Evolutionary conservation across 1,140 invertebrate species (phyloP).

Genomic region (Drosophila dunni): DNA sequence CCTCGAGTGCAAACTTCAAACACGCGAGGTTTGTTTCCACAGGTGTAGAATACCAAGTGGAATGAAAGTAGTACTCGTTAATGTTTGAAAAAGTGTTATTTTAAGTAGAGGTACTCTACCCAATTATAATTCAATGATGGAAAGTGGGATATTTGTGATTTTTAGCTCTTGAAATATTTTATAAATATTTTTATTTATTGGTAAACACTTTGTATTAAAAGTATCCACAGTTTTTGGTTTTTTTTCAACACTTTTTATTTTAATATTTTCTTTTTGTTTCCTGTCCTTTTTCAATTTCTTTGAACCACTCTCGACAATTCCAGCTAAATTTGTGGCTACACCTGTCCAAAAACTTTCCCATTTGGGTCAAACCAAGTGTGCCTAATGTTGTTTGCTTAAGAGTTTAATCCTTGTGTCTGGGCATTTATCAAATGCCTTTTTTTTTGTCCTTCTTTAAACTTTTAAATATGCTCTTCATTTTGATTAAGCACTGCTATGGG

Average conservation of each 20-base stretch:
- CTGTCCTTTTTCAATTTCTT: neutral
- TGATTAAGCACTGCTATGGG: conserved; percentile 1
- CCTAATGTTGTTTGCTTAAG: conserved; percentile 26
- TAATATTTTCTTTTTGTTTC: neutral
- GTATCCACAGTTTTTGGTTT: neutral
- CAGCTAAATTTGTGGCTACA: conserved; percentile 9
- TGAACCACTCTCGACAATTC: conserved; percentile 10
- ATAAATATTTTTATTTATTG: neutral
- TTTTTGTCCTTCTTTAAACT: conserved; percentile 8
- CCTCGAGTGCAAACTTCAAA: neutral
- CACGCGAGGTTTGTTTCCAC: neutral
- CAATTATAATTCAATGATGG: neutral
- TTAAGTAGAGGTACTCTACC: no score
- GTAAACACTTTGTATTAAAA: neutral
- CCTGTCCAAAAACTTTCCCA: conserved; percentile 35
- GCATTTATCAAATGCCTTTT: conserved; percentile 21
- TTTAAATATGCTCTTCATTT: conserved; percentile 53
- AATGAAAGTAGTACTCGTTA: neutral
- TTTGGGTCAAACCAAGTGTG: conserved; percentile 19
- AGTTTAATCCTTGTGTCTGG: conserved; percentile 3
- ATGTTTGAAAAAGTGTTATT: no score
- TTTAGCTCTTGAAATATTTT: no score
- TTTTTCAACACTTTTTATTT: neutral
- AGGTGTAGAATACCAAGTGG: neutral
- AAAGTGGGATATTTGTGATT: no score